Evolutionary conservation across 2,888 invertebrate species (phyloP), one percentile per base, ranked within the genome.

Genomic region (Chelonus formosanus): DNA sequence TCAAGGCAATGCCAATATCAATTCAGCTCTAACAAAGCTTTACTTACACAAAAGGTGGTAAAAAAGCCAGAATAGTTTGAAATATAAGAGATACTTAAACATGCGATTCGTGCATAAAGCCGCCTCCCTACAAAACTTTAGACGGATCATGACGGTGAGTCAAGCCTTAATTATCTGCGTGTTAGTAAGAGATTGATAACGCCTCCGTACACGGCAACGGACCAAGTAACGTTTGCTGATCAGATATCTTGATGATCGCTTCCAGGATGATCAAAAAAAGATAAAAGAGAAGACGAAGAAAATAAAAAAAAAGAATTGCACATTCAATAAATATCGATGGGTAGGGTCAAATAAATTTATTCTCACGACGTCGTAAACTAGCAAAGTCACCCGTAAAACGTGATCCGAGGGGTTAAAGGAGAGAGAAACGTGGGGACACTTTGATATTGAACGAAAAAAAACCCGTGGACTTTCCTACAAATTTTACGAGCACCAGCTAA

Each of bases 41-140:
- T 20, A 20, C 20, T 20, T 20, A 20, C 20, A 20, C 20, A 20
- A 2, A 20, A 20, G 20, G 20, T 20, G 20, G 20, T 20, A 20
- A 20, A 20, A 20, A 20, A 20, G 20, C 20, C 20, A 20, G 20
- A 76, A 78, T 77, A 73, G 75, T 74, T 76, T 73, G 72, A 72
- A 71, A 76, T 78, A 79, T 79, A 79, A 78, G 61, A 50, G 76
- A 75, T 73, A 75, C 70, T 69, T 68, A 75, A 74, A 77, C 79
- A 79, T 79, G 79, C 79, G 71, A 79, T 75, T 74, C 77, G 71
- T 76, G 75, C 75, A 76, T 76, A 77, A 78, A 79, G 74, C 70
- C 68, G 69, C 65, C 67, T 66, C 60, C 62, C 5, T 31, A 43
- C 70, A 67, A 70, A 69, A 70, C 64, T 65, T 63, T 65, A 57